Conservation (phyloP, 2,888 invertebrate species). For the Apodemia zela region DNA sequence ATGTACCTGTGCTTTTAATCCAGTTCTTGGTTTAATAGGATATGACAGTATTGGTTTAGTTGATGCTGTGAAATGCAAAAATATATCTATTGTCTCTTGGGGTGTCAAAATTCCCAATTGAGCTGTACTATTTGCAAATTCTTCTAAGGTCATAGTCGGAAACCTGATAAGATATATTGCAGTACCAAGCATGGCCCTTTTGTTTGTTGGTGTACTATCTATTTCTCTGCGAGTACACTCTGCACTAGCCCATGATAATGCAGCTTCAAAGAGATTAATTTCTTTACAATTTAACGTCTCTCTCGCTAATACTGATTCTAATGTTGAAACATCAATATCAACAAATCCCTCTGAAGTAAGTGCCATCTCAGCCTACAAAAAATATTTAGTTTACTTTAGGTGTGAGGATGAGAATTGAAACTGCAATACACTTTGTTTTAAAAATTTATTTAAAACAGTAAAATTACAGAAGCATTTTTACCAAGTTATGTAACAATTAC, state of each 20-base stretch:
- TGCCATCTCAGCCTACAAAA: conserved; percentile 94
- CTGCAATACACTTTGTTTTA: conserved; percentile 78
- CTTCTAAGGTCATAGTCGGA: conserved; percentile 95
- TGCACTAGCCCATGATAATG: conserved; percentile 94
- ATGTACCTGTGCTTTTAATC: conserved; percentile 91
- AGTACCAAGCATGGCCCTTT: conserved; percentile 86
- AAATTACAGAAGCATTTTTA: conserved; percentile 33
- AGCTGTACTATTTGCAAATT: conserved; percentile 96
- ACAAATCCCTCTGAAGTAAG: conserved; percentile 97
- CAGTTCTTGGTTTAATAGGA: conserved; percentile 90
- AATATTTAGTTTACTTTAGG: conserved; percentile 36
- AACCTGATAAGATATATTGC: conserved; percentile 94
- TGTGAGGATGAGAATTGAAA: conserved; percentile 62
- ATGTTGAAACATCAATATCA: conserved; percentile 95
- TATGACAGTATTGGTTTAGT: conserved; percentile 91
- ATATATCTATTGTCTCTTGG: conserved; percentile 96
- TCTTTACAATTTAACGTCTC: conserved; percentile 98
- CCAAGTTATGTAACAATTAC: conserved; percentile 43
- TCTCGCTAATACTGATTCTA: conserved; percentile 93
- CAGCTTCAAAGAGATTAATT: conserved; percentile 93
- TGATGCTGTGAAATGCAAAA: conserved; percentile 95
- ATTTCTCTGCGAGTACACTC: conserved; percentile 93
- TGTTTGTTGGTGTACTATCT: conserved; percentile 89
- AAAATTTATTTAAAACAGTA: conserved; percentile 60
- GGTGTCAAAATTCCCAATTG: conserved; percentile 95